These are phyloP conservation scores for Cirrhinus molitorella DNA, from an alignment of 2,797 vertebrate species.

Conservation along the genomic window DNA sequence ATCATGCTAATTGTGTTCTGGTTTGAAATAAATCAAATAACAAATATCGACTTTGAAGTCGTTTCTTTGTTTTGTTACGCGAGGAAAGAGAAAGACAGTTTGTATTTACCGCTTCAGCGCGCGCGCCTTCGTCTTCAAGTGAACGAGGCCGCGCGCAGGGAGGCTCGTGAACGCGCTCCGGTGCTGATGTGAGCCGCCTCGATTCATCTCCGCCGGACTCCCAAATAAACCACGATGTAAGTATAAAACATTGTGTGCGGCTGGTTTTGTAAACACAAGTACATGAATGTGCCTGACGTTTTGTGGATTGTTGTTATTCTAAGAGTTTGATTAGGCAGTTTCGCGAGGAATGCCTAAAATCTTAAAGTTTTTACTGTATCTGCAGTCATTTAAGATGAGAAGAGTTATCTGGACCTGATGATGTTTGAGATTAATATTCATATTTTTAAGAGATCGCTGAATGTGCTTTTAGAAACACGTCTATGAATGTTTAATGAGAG, in stretches of 20 bases:
- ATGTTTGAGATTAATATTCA: not conserved
- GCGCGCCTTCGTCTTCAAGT: not conserved
- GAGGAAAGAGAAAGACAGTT: not conserved
- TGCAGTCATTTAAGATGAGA: no score
- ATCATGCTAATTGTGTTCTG: constrained; percentile 6
- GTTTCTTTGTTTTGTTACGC: not conserved
- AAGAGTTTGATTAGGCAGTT: not conserved
- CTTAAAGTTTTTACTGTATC: not conserved
- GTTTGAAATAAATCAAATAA: constrained; percentile 21
- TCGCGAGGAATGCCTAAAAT: no score
- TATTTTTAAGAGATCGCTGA: no score
- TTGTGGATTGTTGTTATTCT: not conserved
- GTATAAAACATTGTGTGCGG: not conserved
- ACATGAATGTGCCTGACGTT: fast-evolving
- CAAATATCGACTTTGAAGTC: not conserved
- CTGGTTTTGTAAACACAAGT: not conserved
- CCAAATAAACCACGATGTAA: not conserved
- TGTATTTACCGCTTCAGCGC: not conserved
- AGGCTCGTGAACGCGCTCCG: not conserved
- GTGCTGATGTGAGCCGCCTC: not conserved
- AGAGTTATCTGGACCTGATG: no score
- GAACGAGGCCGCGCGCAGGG: not conserved
- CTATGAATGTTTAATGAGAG: not conserved
- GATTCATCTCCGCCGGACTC: not conserved
- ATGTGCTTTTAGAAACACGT: not conserved